phyloP scores from a whole-genome alignment of 2,797 vertebrate species.

The Anguilla marmorata region DNA sequence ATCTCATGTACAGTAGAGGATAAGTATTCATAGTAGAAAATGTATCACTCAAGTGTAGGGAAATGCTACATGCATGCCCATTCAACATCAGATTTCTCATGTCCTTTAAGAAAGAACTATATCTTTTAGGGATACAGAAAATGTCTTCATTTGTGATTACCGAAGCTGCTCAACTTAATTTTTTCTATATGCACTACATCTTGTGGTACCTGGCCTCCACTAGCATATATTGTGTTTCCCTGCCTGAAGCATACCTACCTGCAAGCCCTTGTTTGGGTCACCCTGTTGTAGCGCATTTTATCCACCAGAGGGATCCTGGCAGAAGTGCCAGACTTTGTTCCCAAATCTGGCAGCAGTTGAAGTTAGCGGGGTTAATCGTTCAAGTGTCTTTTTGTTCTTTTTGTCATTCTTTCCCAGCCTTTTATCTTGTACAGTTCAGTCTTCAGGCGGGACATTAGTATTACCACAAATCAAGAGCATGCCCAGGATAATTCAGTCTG shows the following conservation, averaged over 20 bases:
- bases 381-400: slow-evolving; percentile 27
- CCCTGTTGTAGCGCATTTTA: slow-evolving; percentile 12
- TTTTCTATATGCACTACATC: too few relatives aligned
- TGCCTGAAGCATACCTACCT: not conserved
- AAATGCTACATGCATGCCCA: not conserved
- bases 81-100: not conserved
- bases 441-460: not conserved
- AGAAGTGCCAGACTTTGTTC: not conserved
- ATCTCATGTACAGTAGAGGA: not conserved
- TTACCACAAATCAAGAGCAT: not conserved
- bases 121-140: not conserved
- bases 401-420: slow-evolving; percentile 44
- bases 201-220: not conserved
- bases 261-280: not conserved
- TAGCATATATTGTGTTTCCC: not conserved
- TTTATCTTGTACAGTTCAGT: not conserved
- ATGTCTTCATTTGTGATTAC: not conserved
- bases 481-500: not conserved
- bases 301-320: not conserved
- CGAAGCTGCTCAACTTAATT: not conserved
- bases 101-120: not conserved
- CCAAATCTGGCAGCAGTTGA: not conserved
- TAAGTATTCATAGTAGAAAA: not conserved
- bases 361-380: not conserved
- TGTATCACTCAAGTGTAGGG: not conserved